These are phyloP conservation scores for Machimus atricapillus DNA, from an alignment of 2,888 invertebrate species.

Conservation along the genomic window DNA sequence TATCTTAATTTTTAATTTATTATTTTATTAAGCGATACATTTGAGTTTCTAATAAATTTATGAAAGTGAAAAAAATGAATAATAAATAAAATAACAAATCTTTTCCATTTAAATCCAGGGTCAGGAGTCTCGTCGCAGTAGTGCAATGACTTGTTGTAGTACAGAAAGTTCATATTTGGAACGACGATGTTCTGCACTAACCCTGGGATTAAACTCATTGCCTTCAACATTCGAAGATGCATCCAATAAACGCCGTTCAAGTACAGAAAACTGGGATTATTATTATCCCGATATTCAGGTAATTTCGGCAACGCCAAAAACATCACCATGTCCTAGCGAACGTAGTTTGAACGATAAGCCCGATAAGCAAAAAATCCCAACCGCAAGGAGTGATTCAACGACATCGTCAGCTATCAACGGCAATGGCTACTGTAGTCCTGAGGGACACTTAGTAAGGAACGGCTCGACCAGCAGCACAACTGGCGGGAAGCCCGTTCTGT, in stretches of 20 bases:
- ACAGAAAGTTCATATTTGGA: constrained; percentile 85
- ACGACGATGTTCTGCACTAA: constrained; percentile 80
- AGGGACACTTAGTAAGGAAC: neutral
- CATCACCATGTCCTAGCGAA: constrained; percentile 81
- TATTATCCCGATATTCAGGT: constrained; percentile 73
- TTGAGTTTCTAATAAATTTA: neutral
- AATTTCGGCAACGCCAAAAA: constrained; percentile 81
- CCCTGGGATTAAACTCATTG: constrained; percentile 73
- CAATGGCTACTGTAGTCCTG: neutral
- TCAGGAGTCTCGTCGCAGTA: constrained; percentile 69
- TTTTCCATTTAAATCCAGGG: constrained; percentile 51
- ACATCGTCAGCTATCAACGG: constrained; percentile 39
- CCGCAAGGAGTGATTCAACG: constrained; percentile 41
- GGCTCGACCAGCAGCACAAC: neutral
- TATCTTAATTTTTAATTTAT: no score
- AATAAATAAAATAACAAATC: neutral
- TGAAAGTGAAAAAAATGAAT: neutral
- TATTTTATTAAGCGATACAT: neutral
- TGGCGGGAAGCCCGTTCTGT: neutral
- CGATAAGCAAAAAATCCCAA: constrained; percentile 51
- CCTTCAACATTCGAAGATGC: constrained; percentile 59
- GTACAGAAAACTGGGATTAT: constrained; percentile 65
- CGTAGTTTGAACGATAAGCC: constrained; percentile 63
- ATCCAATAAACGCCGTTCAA: constrained; percentile 54
- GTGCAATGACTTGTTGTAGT: constrained; percentile 85